Percentiles rank a stretch among this genome's conserved stretches.
Evolutionary conservation across 2,888 invertebrate genomes (phyloP).

Genomic region (Dascillus cervinus): DNA sequence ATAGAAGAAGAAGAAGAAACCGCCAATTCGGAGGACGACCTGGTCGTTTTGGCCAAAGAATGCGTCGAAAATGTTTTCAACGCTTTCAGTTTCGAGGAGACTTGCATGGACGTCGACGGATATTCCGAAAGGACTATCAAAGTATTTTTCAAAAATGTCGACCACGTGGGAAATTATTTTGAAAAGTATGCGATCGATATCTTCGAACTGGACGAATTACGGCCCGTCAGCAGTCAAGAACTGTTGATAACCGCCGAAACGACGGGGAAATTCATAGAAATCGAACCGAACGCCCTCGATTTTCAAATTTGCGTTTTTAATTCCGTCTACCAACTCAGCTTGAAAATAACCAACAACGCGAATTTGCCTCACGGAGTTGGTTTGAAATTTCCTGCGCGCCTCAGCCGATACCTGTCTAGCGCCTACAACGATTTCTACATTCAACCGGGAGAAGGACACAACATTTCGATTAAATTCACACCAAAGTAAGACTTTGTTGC

Average conservation of each 20-base stretch:
- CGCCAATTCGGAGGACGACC: neutral
- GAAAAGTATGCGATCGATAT: constrained; percentile 13
- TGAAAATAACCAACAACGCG: constrained; percentile 18
- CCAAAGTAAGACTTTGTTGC: constrained; percentile 16
- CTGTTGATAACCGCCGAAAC: constrained; percentile 16
- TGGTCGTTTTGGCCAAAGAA: constrained; percentile 2
- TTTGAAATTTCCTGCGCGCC: constrained; percentile 19
- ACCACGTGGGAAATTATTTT: constrained; percentile 19
- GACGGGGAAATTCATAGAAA: constrained; percentile 20
- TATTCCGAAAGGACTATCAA: constrained; percentile 15
- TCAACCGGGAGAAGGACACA: constrained; percentile 2
- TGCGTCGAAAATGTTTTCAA: constrained; percentile 18
- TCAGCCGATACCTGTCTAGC: constrained; percentile 19
- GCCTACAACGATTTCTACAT: constrained; percentile 12
- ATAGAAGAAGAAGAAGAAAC: neutral
- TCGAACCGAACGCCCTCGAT: constrained; percentile 20
- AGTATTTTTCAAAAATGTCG: constrained; percentile 17
- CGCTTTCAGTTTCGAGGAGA: constrained; percentile 19
- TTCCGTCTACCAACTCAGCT: constrained; percentile 23
- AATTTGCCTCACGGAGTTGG: constrained; percentile 13
- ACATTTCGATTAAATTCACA: constrained; percentile 18
- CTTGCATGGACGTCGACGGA: constrained; percentile 14
- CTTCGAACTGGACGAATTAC: no score
- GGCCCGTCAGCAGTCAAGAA: no score
- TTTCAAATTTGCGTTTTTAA: constrained; percentile 22